Evolutionary conservation across 2,113 vertebrate genomes (phyloP).

Genomic region (Corydoras maculifer): DNA sequence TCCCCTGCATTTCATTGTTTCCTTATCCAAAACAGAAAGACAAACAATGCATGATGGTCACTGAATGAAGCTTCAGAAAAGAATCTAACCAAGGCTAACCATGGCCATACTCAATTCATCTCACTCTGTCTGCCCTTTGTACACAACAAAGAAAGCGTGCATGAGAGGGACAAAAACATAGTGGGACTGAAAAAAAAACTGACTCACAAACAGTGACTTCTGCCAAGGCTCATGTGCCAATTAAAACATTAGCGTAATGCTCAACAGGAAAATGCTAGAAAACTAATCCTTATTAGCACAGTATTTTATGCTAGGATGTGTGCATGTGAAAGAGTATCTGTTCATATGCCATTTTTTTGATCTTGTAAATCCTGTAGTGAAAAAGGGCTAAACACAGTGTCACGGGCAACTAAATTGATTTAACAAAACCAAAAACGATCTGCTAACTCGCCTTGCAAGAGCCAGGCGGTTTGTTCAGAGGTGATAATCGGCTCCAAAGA

Average conservation of each 20-base stretch:
- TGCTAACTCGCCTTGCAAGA: conserved; percentile 1
- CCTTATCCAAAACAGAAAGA: conserved; percentile 24
- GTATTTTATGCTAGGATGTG: conserved; percentile 9
- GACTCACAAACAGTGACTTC: conserved; percentile 34
- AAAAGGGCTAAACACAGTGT: conserved; percentile 20
- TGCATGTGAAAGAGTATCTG: not conserved
- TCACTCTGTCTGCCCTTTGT: conserved; percentile 19
- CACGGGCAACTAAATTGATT: conserved; percentile 3
- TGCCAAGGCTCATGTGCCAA: conserved; percentile 18
- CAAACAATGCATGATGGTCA: conserved; percentile 16
- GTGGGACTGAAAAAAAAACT: conserved; percentile 22
- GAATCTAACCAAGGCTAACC: conserved; percentile 8
- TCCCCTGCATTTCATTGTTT: conserved; percentile 29
- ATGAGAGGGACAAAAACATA: conserved; percentile 9
- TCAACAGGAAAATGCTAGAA: not conserved
- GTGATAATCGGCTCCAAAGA: conserved; percentile 17
- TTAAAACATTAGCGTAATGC: conserved; percentile 21
- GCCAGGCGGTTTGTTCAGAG: conserved; percentile 11
- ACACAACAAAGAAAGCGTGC: conserved; percentile 9
- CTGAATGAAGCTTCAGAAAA: conserved; percentile 19
- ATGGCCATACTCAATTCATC: conserved; percentile 18
- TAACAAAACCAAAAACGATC: conserved; percentile 7
- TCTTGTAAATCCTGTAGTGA: conserved; percentile 29
- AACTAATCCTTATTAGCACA: conserved; percentile 27
- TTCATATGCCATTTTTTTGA: conserved; percentile 25